Base-by-base conservation (phyloP, 2,888 invertebrate species). In the Plutella xylostella region DNA sequence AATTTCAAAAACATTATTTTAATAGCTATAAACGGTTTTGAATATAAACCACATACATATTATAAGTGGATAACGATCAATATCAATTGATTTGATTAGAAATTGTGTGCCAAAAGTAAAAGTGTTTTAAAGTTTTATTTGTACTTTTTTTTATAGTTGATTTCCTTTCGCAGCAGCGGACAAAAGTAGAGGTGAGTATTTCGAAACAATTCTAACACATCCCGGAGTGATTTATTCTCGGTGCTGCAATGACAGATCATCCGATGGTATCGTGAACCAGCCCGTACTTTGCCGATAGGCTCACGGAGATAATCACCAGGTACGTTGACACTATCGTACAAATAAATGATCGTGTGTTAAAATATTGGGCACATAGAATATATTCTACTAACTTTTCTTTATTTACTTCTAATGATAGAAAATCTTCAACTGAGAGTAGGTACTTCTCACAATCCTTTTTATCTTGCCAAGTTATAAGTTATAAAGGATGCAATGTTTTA, bases 291-390 rank as follows among this genome's bases (percentile, higher is more conserved):
- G 45, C 41, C 39, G 30, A 35, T 45, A 48, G n/a, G 39, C 40
- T 48, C 25, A 40, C 47, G 65, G 68, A 67, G 64, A 61, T 71
- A 66, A 72, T 73, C 69, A 65, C 57, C 55, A 60, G 58, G 58
- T 59, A 61, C 57, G 65, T 62, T 65, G 72, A 70, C 73, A 65
- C 62, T 72, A 77, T 77, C 73, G 53, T n/a, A n/a, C 51, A 56
- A 55, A 56, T 57, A 63, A 74, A 70, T 71, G 71, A 76, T 74
- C 68, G 68, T 65, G 61, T 63, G 61, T 65, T 65, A 68, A 64
- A 56, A 49, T 52, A n/a, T n/a, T n/a, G n/a, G n/a, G n/a, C n/a
- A n/a, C n/a, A n/a, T n/a, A n/a, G n/a, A n/a, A n/a, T n/a, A n/a
- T n/a, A n/a, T n/a, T n/a, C n/a, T n/a, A n/a, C n/a, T n/a, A 25